phyloP scores from a whole-genome alignment of 2,888 invertebrate genomes.

The Ariolimax columbianus region DNA sequence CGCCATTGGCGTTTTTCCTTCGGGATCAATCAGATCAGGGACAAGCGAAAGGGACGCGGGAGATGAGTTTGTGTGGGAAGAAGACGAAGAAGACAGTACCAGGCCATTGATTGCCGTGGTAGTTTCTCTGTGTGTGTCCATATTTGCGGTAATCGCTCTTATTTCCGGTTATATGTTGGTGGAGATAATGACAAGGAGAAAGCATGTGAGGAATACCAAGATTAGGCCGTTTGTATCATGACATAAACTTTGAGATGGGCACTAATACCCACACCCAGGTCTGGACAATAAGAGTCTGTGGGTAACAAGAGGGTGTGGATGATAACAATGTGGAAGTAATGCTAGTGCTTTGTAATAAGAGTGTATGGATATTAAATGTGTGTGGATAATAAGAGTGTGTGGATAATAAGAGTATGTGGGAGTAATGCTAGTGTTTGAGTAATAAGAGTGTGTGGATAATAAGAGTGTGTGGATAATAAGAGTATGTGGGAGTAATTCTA shows the following conservation, averaged over 20 bases:
- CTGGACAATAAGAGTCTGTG: no score
- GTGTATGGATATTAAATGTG: no score
- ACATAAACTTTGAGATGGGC: conserved; percentile 32
- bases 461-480: no score
- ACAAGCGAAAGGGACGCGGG: neutral
- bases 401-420: no score
- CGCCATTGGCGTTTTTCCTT: conserved; percentile 60
- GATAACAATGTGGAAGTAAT: no score
- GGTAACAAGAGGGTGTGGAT: neutral
- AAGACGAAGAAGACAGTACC: conserved; percentile 51
- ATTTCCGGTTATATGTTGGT: conserved; percentile 58
- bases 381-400: no score
- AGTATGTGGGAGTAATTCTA: no score
- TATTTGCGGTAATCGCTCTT: conserved; percentile 59
- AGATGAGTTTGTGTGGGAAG: conserved; percentile 35
- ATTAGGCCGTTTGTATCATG: conserved; percentile 63
- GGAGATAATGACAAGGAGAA: conserved; percentile 57
- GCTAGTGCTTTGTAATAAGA: no score
- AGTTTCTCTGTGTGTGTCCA: conserved; percentile 60
- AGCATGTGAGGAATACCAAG: conserved; percentile 59
- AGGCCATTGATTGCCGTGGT: conserved; percentile 59
- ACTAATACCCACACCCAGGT: no score
- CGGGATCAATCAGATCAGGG: conserved; percentile 46
- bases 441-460: no score
- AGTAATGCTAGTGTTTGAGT: no score